Conservation (phyloP, 1,140 invertebrate species). For the Drosophila neocordata region DNA sequence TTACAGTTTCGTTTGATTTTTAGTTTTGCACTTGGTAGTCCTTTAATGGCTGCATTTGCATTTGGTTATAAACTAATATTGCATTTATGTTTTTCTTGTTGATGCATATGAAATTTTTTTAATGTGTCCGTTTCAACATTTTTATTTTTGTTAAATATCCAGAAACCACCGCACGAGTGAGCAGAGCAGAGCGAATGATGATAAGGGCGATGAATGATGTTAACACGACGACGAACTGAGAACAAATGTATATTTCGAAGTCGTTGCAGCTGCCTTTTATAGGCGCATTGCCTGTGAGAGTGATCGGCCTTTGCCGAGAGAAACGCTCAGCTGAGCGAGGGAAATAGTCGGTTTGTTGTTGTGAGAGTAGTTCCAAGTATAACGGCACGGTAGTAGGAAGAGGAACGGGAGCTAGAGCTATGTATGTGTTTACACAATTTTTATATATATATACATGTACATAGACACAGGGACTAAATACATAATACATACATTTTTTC, state of each 20-base stretch:
- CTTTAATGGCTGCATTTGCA: conserved; percentile 46
- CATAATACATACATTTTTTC: not conserved
- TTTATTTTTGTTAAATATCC: conserved; percentile 39
- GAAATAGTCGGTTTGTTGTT: not conserved
- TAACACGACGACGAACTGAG: conserved; percentile 54
- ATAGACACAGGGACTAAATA: not conserved
- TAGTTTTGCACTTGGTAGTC: conserved; percentile 61
- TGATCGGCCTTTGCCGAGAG: conserved; percentile 24
- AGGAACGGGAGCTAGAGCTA: conserved; percentile 30
- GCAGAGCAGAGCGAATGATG: conserved; percentile 33
- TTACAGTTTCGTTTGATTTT: conserved; percentile 24
- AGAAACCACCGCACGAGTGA: conserved; percentile 46
- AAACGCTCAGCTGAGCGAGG: conserved; percentile 40
- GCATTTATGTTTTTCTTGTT: conserved; percentile 50
- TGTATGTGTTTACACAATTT: conserved; percentile 12
- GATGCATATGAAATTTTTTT: conserved; percentile 24
- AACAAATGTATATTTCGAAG: conserved; percentile 46
- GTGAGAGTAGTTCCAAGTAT: conserved; percentile 11
- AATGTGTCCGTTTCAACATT: conserved; percentile 71
- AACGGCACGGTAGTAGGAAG: conserved; percentile 13
- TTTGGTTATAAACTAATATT: conserved; percentile 62
- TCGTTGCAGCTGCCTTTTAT: conserved; percentile 61
- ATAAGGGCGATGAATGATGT: conserved; percentile 38
- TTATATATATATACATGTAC: not conserved
- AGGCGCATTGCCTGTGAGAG: conserved; percentile 40